Base-by-base conservation (phyloP, 2,888 invertebrate species). In the Adelognathus sp. region DNA sequence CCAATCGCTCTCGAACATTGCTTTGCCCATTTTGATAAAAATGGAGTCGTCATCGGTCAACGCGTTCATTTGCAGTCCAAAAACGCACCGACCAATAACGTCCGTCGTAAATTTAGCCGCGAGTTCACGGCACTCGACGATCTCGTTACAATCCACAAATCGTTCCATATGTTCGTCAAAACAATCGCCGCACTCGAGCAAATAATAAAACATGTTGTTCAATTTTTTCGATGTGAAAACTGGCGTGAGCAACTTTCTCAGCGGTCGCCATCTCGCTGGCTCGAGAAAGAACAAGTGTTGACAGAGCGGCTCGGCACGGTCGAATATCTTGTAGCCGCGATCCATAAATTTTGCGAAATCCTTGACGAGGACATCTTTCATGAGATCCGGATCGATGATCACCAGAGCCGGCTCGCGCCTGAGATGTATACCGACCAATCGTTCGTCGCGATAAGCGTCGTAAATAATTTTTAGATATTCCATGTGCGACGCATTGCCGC, bases 171-270 rank as follows among this genome's bases (percentile, higher is more conserved):
- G 87, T 1, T 76, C 72, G 11, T 86, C 85, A 1, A 92, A 85
- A 56, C 89, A 82, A 7, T 89, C 80, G 0, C 87, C 84, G 67
- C 92, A 92, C 52, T 90, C 88, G 9, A 88, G 73, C 11, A 92
- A 78, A 7, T 91, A 84, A 44, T 87, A 80, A 73, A 92, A 92
- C 92, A 93, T 92, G 11, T 87, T 87, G 83, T 91, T 92, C 78
- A 93, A 88, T 84, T 92, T 93, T 1, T 92, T 92, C 0, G 92
- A 90, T 1, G 92, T 92, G 82, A 93, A 93, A 1, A 91, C 88
- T 0, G 93, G 92, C 0, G 92, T 90, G 9, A 93, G 82, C 56
- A 91, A 92, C 1, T 86, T 80, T 33, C 93, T 87, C 27, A 93
- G 85, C 7, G 88, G 88, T 60, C 90, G 90, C 93, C 93, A 93